These are phyloP conservation scores for Capreolus pygargus DNA, from an alignment of 2,113 vertebrate species.

Conservation along the genomic window DNA sequence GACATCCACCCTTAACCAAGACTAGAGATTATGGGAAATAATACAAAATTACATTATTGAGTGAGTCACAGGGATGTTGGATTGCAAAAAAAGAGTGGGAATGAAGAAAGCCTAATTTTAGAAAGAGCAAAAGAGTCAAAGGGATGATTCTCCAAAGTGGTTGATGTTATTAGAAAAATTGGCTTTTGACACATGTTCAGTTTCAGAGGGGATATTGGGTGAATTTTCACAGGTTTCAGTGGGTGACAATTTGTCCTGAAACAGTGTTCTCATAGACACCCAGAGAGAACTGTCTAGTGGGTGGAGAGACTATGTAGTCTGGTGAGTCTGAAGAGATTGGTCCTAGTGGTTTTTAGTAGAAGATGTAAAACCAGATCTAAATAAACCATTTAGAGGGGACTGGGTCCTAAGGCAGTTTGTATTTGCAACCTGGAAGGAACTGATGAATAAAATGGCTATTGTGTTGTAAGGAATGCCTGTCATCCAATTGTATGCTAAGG, in stretches of 20 bases:
- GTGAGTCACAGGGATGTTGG: not conserved
- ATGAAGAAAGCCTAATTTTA: not conserved
- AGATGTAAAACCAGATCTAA: not conserved
- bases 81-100: not conserved
- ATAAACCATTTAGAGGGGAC: not conserved
- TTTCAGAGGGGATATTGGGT: not conserved
- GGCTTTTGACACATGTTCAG: not conserved
- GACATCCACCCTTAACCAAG: not conserved
- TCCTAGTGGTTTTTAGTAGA: not conserved
- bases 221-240: not conserved
- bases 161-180: not conserved
- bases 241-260: not conserved
- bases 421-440: not conserved
- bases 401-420: not conserved
- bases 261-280: not conserved
- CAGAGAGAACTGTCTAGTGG: not conserved
- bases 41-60: not conserved
- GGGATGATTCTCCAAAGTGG: not conserved
- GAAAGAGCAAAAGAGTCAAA: not conserved
- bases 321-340: not conserved
- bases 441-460: not conserved
- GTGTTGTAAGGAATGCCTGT: not conserved
- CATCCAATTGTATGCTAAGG: not conserved
- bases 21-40: not conserved
- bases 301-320: not conserved